These are phyloP conservation scores for Porites lutea DNA, from an alignment of 64 coral and sea anemone species.

Conservation along the genomic window DNA sequence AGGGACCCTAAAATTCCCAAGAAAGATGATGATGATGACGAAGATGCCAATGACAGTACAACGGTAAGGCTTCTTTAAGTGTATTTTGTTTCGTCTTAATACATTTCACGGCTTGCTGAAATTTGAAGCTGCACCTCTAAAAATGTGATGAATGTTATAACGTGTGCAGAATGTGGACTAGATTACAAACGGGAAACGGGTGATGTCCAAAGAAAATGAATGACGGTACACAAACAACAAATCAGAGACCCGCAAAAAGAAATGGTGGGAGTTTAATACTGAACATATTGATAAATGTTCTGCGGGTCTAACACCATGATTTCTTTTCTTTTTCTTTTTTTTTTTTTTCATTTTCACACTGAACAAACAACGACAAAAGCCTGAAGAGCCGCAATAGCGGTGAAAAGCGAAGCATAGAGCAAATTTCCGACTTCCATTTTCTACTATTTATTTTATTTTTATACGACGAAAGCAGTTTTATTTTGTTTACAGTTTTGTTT, in stretches of 20 bases:
- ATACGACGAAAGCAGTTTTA: background rate
- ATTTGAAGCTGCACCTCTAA: background rate
- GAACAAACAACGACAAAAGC: background rate
- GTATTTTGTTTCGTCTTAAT: background rate
- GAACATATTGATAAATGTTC: slow-evolving; percentile 48
- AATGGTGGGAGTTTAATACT: slow-evolving; percentile 36
- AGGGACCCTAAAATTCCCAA: slow-evolving; percentile 1
- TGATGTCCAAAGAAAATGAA: slow-evolving; percentile 39
- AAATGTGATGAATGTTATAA: background rate
- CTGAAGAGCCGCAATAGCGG: slow-evolving; percentile 2
- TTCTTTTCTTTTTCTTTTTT: too few relatives aligned
- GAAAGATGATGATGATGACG: background rate
- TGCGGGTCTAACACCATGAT: slow-evolving; percentile 33
- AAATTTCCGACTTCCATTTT: background rate
- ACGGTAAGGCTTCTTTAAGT: background rate
- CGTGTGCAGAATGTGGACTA: background rate
- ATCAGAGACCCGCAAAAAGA: slow-evolving; percentile 39
- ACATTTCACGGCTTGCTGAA: background rate
- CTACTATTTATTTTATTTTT: slow-evolving; percentile 2
- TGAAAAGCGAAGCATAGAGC: slow-evolving; percentile 11
- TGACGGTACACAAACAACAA: slow-evolving; percentile 53
- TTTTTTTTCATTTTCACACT: slow-evolving; percentile 26
- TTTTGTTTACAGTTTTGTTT: background rate
- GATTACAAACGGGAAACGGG: background rate
- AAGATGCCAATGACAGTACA: slow-evolving; percentile 9